Evolutionary conservation across 2,888 invertebrate genomes (phyloP), one percentile per base, ranked within the genome.

Genomic region (Ichneumon xanthorius): DNA sequence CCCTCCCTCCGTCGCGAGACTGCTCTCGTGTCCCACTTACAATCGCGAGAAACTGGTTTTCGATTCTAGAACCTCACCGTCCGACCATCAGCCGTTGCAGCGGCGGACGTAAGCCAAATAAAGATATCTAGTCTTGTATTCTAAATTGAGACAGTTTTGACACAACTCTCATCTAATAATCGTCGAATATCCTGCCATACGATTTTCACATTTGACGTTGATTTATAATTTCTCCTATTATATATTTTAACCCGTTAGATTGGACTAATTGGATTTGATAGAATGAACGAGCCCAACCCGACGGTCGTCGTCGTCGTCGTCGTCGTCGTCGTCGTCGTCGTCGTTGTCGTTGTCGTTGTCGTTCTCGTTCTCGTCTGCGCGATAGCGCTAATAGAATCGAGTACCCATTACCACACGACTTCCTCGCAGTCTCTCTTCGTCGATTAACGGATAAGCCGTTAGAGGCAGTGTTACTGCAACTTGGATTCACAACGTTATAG

Each of bases 31-130:
- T 88, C 88, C 88, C 88, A 89, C 88, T 88, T 89, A 85, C 83
- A 80, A 79, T 80, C 80, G 73, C 83, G 85, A 75, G 80, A 87
- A 89, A 89, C 89, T 89, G 87, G 89, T 89, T 89, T 87, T 84
- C 55, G 68, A 84, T 85, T 85, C 82, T 73, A 73, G 40, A 77
- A 63, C 19, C 45, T 45, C 48, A 40, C 16, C 19, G 65, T 65
- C 11, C 40, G 30, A 40, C 22, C 3, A 40, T n/a, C 67, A 67
- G 26, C 65, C 65, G 37, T 53, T 53, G 50, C 53, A 53, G 40
- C 77, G 55, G 22, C 53, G 50, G 40, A 19, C 67, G 37, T 9
- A 37, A 40, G 53, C 19, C 53, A 67, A 67, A 63, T 63, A n/a
- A 63, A 63, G 63, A 63, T 63, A 30, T 63, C 63, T 33, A 33